Base-by-base conservation (phyloP, 2,888 invertebrate species). In the Sisyra terminalis region DNA sequence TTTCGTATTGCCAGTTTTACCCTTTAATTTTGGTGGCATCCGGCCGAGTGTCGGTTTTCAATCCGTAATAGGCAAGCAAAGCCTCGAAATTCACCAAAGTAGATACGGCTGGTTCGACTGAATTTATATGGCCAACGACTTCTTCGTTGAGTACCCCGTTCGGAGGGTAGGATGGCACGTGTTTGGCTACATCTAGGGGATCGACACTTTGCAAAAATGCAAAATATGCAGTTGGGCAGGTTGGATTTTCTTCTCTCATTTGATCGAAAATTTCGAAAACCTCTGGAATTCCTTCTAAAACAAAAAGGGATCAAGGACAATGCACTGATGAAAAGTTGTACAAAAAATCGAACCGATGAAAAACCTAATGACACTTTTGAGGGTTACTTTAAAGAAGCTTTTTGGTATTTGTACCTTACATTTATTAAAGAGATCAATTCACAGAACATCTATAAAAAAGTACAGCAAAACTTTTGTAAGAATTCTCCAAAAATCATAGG, bases 11-110 rank as follows among this genome's bases (percentile, higher is more conserved):
- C 7, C 16, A 14, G 40, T 63, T 66, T 70, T 57, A 84, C 83
- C 70, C 74, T 67, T 89, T 92, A 47, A 85, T 80, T 62, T 87
- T 87, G 30, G 67, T 65, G 2, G 92, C 86, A 57, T 93, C 90
- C 1, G 73, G 62, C 41, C 87, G 70, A n/a, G 73, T 73, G 59
- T 94, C 92, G 45, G 73, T 74, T 63, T 92, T 93, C 52, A 85
- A 72, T 3, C 93, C 93, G 48, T 82, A 75, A 57, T 80, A 84
- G 1, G 83, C 79, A 18, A 94, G 66, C 47, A 96, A 60, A 49
- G 78, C 75, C 14, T 82, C 78, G 49, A 85, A 77, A 58, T 75
- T 61, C 57, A 84, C 66, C 52, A 79, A 67, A 17, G 82, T 62
- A 11, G 66, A 63, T 29, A 78, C 64, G 43, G 83, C 72, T 54